Conservation (phyloP, 2,888 invertebrate species). For the Megastigmus dorsalis region DNA sequence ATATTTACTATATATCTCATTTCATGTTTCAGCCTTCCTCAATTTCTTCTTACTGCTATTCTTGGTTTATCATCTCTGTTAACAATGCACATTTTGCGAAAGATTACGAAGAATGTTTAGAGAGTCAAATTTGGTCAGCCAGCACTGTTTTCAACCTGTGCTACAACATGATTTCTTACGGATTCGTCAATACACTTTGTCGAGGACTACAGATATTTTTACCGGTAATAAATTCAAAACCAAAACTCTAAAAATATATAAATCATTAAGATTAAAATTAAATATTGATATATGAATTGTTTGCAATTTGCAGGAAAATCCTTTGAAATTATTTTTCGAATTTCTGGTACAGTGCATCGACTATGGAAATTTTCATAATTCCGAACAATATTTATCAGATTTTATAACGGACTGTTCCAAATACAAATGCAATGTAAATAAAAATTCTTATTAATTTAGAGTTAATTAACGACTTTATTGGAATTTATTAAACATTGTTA, state of each 20-base stretch:
- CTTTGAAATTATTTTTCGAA: constrained; percentile 78
- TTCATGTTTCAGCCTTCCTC: constrained; percentile 64
- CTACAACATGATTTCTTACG: constrained; percentile 76
- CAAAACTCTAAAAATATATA: background rate
- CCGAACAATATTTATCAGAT: constrained; percentile 67
- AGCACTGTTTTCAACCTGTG: constrained; percentile 75
- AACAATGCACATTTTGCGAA: constrained; percentile 57
- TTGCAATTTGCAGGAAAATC: constrained; percentile 77
- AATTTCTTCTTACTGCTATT: constrained; percentile 66
- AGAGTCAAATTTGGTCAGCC: constrained; percentile 67
- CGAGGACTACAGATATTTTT: constrained; percentile 84
- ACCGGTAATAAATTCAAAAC: constrained; percentile 74
- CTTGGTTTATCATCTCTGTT: constrained; percentile 68
- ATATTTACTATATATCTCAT: background rate
- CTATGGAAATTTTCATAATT: constrained; percentile 68
- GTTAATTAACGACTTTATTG: too few species aligned
- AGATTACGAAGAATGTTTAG: constrained; percentile 63
- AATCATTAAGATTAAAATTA: background rate
- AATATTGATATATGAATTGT: background rate
- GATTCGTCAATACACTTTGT: constrained; percentile 79
- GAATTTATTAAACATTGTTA: background rate
- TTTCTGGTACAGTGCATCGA: constrained; percentile 76
- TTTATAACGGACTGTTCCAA: constrained; percentile 69
- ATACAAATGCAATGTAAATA: constrained; percentile 66
- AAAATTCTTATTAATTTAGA: too few species aligned